Conservation (phyloP, 2,113 vertebrate species). For the Pica pica region DNA sequence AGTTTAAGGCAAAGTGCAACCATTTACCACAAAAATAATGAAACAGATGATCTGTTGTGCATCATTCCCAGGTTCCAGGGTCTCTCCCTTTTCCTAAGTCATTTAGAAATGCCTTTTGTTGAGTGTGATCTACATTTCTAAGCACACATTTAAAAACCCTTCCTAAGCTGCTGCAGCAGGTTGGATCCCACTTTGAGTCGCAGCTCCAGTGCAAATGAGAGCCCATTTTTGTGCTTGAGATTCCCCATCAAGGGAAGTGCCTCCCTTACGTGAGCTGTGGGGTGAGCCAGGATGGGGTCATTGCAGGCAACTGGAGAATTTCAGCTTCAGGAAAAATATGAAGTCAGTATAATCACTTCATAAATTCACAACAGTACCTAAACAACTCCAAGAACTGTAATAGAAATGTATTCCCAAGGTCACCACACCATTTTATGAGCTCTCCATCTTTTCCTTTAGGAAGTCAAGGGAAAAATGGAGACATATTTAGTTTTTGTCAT, state of each 20-base stretch:
- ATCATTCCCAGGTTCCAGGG: background rate
- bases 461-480: background rate
- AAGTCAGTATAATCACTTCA: background rate
- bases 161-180: background rate
- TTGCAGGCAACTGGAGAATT: background rate
- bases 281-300: background rate
- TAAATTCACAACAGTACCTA: background rate
- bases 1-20: background rate
- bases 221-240: background rate
- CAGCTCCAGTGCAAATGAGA: background rate
- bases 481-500: background rate
- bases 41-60: background rate
- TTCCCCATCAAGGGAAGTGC: background rate
- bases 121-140: background rate
- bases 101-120: background rate
- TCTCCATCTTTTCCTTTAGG: background rate
- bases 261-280: background rate
- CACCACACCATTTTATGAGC: background rate
- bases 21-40: rapidly evolving
- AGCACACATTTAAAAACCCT: background rate
- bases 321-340: background rate
- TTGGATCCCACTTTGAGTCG: background rate
- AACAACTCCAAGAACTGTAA: background rate
- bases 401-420: background rate
- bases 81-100: rapidly evolving